Base-by-base conservation (phyloP, 2,888 invertebrate genomes). In the Podotricha telesiphe region DNA sequence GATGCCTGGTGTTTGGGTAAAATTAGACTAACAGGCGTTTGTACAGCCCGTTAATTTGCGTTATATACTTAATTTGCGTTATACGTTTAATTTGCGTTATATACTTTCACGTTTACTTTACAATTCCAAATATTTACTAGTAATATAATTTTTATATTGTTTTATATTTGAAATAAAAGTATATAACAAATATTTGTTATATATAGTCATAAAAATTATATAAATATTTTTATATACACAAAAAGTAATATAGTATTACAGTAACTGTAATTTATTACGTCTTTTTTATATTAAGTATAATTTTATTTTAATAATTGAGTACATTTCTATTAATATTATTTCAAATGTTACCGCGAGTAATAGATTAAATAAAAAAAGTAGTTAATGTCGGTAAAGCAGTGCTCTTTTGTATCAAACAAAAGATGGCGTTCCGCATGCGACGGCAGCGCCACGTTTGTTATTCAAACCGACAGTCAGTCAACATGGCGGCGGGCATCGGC, bases 401-500 rank as follows among this genome's bases (percentile, higher is more conserved):
- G 73, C 73, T 62, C 55, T 47, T 71, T 73, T 68, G 70, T 72
- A 37, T 64, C 72, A 84, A 85, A 84, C 80, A 84, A 89, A 82
- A 88, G 80, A 91, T 89, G 90, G 85, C 85, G 80, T 83, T 75
- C 73, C 74, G 78, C 70, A 72, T 74, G 85, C 88, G 89, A 88
- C 78, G 78, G 80, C 84, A 88, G 93, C 93, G 91, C 91, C 87
- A 74, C 82, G 79, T 84, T 76, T 77, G 79, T 74, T 76, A 74
- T 73, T 74, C 74, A 74, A 76, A 80, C 79, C 80, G 80, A 81
- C 85, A 88, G 91, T 88, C 92, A 95, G 94, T 86, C 95, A 95
- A 95, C 94, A 94, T 88, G 94, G 90, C 75, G 73, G 73, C 89
- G 87, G 87, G 91, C 93, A 91, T 89, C 89, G 87, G 89, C 82